Conservation (phyloP, 2,113 vertebrate genomes). For the Pelvicachromis taeniatus region DNA sequence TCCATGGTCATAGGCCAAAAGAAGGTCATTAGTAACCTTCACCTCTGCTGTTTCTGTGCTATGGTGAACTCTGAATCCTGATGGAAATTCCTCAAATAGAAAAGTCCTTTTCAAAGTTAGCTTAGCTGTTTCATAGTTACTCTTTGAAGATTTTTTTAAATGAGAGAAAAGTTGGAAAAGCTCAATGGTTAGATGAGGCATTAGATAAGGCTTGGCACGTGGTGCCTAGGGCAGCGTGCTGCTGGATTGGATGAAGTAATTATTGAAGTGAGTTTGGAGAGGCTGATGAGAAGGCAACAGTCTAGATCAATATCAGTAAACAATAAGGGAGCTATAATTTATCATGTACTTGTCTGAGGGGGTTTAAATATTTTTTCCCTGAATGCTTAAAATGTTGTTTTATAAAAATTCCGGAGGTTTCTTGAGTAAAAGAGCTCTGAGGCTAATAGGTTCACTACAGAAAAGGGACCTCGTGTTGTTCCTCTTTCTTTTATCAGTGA, state of each 20-base stretch:
- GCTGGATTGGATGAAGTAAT: not conserved
- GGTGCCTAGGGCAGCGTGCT: not conserved
- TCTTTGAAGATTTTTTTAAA: not conserved
- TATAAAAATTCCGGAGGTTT: too few species aligned
- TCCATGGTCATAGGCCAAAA: not conserved
- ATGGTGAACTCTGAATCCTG: not conserved
- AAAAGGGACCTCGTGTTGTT: not conserved
- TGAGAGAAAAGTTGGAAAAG: not conserved
- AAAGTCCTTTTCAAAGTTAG: not conserved
- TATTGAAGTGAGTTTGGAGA: not conserved
- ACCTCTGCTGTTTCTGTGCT: not conserved
- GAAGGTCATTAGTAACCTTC: not conserved
- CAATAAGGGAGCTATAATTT: not conserved
- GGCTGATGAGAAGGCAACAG: not conserved
- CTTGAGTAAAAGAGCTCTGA: not conserved
- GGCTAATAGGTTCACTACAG: not conserved
- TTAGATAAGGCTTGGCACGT: not conserved
- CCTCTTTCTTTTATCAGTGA: not conserved
- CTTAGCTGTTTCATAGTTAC: not conserved
- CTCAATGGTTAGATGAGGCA: not conserved
- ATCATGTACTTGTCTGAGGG: not conserved
- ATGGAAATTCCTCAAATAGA: not conserved
- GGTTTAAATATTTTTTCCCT: not conserved
- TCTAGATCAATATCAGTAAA: not conserved
- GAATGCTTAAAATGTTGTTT: not conserved